Evolutionary conservation across 2,797 vertebrate genomes (phyloP).

Genomic region (Liasis olivaceus): DNA sequence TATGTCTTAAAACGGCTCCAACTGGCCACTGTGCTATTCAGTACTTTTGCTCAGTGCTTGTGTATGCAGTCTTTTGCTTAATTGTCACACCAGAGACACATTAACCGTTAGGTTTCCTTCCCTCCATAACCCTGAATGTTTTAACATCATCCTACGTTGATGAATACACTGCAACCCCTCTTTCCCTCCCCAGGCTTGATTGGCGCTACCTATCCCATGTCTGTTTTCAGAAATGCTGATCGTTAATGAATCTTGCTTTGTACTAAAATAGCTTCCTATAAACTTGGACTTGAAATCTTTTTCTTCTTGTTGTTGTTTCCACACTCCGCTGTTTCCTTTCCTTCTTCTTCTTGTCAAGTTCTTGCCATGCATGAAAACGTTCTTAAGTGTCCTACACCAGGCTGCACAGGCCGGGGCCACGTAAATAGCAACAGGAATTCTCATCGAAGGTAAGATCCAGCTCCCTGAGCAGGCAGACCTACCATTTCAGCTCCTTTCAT

Average conservation of each 20-base stretch:
- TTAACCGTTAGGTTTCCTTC: constrained; percentile 53
- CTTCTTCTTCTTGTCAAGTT: constrained; percentile 89
- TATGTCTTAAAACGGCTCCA: constrained; percentile 53
- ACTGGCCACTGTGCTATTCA: constrained; percentile 36
- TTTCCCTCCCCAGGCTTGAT: constrained; percentile 64
- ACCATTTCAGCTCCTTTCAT: constrained; percentile 59
- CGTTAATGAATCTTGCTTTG: constrained; percentile 66
- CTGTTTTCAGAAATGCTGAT: constrained; percentile 71
- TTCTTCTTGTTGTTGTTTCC: constrained; percentile 83
- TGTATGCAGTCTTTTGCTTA: constrained; percentile 47
- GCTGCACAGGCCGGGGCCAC: constrained; percentile 99
- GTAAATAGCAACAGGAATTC: constrained; percentile 99
- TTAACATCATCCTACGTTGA: constrained; percentile 54
- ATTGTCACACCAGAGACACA: constrained; percentile 40
- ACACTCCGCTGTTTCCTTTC: constrained; percentile 87
- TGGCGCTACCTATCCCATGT: constrained; percentile 68
- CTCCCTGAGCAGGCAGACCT: constrained; percentile 56
- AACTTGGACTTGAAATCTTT: constrained; percentile 79
- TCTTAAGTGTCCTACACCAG: constrained; percentile 99
- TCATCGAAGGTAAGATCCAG: constrained; percentile 92
- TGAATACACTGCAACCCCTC: constrained; percentile 44
- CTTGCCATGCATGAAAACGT: constrained; percentile 99
- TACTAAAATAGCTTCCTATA: constrained; percentile 68
- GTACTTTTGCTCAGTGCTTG: constrained; percentile 35
- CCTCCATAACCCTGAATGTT: constrained; percentile 49